Evolutionary conservation across 2,888 invertebrate genomes (phyloP), one percentile per base, ranked within the genome.

Genomic region (Drosophila robusta): DNA sequence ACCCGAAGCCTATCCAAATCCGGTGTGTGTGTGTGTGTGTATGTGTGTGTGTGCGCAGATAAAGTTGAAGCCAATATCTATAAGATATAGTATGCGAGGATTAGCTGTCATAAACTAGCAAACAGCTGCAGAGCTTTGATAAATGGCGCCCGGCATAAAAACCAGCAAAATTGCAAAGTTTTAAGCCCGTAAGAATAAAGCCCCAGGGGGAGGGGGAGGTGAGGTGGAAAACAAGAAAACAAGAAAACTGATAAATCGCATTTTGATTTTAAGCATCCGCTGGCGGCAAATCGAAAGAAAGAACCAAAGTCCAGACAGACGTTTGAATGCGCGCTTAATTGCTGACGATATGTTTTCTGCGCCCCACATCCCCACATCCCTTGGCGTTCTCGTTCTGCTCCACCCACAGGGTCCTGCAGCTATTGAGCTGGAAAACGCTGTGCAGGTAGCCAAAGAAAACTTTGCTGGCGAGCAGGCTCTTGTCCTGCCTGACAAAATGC

Each of bases 261-360:
- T 79, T 80, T 79, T 70, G 75, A 75, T 75, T 75, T 75, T 70
- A 67, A 75, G 58, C 75, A 74, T 45, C 66, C 66, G 71, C 47
- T 39, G 73, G 64, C 47, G 58, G 18, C 55, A 50, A 63, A 55
- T 42, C 47, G 38, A 45, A 49, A 18, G 18, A 52, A 41, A 24
- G 46, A 32, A 39, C 45, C n/a, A 42, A 70, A 78, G 54, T 54
- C 54, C 66, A 34, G 34, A 34, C 87, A 87, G 75, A 72, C 66
- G 81, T 78, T 75, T 84, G 89, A 84, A 84, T 84, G 89, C 75
- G 47, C 72, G 78, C 89, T 89, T 84, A 84, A 84, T 84, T 84
- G 84, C 89, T 84, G 87, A 80, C 81, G 81, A 82, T 82, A 82
- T 82, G 84, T 87, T 84, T 89, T 80, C 67, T 56, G 32, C 12